Evolutionary conservation across 2,797 vertebrate species (phyloP), one percentile per base, ranked within the genome.

Genomic region (Pogonophryne albipinna): DNA sequence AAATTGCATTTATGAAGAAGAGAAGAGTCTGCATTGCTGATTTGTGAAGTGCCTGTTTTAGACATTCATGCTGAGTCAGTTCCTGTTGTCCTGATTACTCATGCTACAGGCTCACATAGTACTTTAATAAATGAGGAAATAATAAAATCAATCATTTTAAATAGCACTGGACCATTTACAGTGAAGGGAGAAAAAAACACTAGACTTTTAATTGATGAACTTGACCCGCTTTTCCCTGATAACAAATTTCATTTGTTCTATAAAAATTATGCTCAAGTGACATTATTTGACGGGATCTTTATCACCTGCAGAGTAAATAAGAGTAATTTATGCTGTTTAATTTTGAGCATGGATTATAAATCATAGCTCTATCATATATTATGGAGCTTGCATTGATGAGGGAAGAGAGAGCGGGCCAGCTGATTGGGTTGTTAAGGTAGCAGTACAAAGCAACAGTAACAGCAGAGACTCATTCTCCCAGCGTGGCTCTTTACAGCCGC

Each of bases 301-400:
- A 96, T 96, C 94, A 95, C 92, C 91, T 90, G 90, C 91, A 93
- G 94, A 94, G 93, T 95, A 95, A 95, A 95, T 95, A 95, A 95
- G 94, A 94, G 93, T 95, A 94, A 95, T 95, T 95, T 94, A 96
- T 95, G 93, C 94, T 91, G 92, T 91, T 94, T 95, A 93, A 95
- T 94, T 94, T 91, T 92, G 91, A 94, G 91, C 90, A 55, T 75
- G 87, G 77, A 83, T 87, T 91, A 95, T 95, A 94, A 95, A 95
- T 95, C 94, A 95, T 27, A 8, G 78, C 85, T 85, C 82, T 87
- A 90, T 93, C 89, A 82, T 92, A 93, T 88, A 91, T 94, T 94
- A 93, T 59, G 44, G 83, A 60, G 88, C 86, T 69, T 56, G 83
- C 89, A 85, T 90, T 94, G 93, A 94, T 93, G 92, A 93, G 89